phyloP scores from a whole-genome alignment of 2,888 invertebrate genomes.

The Antheraea yamamai region DNA sequence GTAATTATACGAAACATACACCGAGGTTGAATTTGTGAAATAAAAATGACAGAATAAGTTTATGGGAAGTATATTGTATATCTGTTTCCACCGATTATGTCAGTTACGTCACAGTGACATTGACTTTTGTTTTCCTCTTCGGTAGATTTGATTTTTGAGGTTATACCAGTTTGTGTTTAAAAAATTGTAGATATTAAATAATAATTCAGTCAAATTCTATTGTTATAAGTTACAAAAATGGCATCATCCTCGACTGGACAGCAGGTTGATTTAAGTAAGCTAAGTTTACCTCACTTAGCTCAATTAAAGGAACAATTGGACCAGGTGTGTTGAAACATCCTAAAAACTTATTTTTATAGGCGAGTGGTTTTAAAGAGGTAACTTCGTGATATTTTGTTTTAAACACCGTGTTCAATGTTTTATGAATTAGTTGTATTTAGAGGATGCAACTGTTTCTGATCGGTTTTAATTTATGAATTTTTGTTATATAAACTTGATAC shows the following conservation, averaged over 20 bases:
- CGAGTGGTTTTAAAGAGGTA: neutral
- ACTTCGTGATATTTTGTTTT: neutral
- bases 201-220: conserved; percentile 25
- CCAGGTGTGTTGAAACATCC: conserved; percentile 79
- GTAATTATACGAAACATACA: too few species aligned
- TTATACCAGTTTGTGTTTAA: conserved; percentile 31
- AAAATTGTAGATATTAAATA: conserved; percentile 25
- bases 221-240: conserved; percentile 58
- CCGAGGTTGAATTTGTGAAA: too few species aligned
- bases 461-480: neutral
- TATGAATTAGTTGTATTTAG: neutral
- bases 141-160: conserved; percentile 30
- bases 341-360: neutral
- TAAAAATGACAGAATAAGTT: too few species aligned
- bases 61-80: too few species aligned
- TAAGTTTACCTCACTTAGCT: conserved; percentile 90
- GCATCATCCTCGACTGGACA: conserved; percentile 84
- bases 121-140: conserved; percentile 2
- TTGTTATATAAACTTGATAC: neutral
- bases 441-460: neutral
- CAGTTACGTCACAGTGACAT: neutral
- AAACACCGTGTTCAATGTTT: neutral
- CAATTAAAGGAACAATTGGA: conserved; percentile 94
- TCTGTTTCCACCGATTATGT: too few species aligned
- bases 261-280: conserved; percentile 90